Evolutionary conservation across 2,888 invertebrate genomes (phyloP), one percentile per base, ranked within the genome.

Genomic region (Clanis bilineata): DNA sequence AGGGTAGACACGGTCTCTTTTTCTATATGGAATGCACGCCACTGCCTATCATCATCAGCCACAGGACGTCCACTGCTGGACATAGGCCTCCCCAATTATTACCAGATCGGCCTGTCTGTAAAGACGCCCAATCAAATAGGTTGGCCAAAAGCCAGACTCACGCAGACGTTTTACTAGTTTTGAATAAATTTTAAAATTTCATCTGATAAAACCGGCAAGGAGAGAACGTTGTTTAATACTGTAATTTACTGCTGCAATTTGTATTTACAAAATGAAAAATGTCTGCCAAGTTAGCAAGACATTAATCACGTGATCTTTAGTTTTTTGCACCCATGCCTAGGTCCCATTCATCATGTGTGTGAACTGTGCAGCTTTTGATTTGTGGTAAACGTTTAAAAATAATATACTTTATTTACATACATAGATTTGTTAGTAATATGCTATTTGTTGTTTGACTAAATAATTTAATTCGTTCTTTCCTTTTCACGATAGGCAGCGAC

Each of bases 91-190:
- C n/a, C n/a, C n/a, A n/a, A n/a, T n/a, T n/a, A n/a, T n/a, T n/a
- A n/a, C n/a, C n/a, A n/a, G n/a, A n/a, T n/a, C n/a, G n/a, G 18
- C n/a, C 36, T 51, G 61, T 63, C 55, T 18, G 58, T 63, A 62
- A 65, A 62, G 41, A 39, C 62, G 63, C 69, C 72, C 68, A 68
- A 70, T 73, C 68, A 70, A 60, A 66, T 70, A 70, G 64, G 63
- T 83, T 86, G 86, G 86, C 81, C 67, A 61, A 60, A 56, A 60
- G 83, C 88, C 86, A 88, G 82, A 62, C 61, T 58, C 70, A 71
- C 69, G 79, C 86, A 87, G 84, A 85, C 85, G 84, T 78, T 84
- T 70, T 70, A 69, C 68, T 77, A 82, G 76, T 79, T 85, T 79
- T 82, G 76, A 82, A 83, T 83, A 76, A 80, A 88, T 79, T 73